Evolutionary conservation across 2,113 vertebrate species (phyloP).

Genomic region (Trematocara unimaculatum): DNA sequence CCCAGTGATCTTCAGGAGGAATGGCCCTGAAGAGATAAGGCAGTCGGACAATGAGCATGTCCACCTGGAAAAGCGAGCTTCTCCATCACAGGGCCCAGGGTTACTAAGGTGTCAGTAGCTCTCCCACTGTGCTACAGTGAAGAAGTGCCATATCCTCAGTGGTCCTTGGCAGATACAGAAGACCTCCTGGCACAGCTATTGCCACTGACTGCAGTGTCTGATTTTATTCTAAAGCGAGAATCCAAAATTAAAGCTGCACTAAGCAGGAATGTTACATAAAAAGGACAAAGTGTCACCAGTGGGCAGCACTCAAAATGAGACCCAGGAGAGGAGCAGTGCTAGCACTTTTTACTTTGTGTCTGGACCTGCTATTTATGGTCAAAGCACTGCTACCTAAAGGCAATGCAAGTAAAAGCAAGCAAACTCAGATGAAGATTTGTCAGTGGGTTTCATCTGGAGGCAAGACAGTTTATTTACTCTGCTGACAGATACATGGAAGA

Average conservation of each 20-base stretch:
- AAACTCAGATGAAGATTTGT: background rate
- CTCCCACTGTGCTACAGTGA: background rate
- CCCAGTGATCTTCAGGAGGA: constrained; percentile 50
- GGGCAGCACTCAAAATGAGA: background rate
- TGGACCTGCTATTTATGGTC: background rate
- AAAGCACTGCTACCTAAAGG: background rate
- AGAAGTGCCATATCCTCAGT: constrained; percentile 29
- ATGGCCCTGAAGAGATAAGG: constrained; percentile 60
- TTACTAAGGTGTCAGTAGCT: constrained; percentile 37
- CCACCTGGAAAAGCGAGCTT: constrained; percentile 35
- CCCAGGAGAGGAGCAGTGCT: background rate
- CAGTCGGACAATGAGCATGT: constrained; percentile 57
- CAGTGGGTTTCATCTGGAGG: background rate
- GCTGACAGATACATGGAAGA: background rate
- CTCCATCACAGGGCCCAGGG: constrained; percentile 49
- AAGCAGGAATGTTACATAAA: background rate
- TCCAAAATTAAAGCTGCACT: constrained; percentile 1
- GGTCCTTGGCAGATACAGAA: constrained; percentile 23
- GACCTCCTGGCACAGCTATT: background rate
- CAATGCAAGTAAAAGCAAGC: background rate
- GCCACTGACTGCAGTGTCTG: background rate
- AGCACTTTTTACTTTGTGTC: background rate
- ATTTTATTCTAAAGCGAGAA: constrained; percentile 7
- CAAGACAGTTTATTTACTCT: background rate
- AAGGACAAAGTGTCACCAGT: background rate